A percentile compares a stretch with the other conserved stretches of the same genome.
Conservation (phyloP, 2,888 invertebrate genomes). For the Scaptomyza polygonia region DNA sequence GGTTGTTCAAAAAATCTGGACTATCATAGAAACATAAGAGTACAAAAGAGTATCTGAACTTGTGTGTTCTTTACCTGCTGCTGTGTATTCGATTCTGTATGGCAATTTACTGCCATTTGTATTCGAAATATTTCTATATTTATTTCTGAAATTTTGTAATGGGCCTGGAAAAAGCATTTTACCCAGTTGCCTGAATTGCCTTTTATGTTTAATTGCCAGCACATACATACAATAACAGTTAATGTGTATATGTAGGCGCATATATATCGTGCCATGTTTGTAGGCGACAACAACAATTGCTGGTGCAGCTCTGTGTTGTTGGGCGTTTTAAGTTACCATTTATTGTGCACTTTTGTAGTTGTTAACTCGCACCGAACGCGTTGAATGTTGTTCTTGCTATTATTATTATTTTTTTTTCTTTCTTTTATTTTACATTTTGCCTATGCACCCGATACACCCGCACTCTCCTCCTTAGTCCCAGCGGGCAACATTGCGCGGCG, state of each 20-base stretch:
- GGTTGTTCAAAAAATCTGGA: neutral
- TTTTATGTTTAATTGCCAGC: conserved; percentile 82
- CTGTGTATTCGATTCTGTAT: conserved; percentile 1
- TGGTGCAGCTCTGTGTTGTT: conserved; percentile 29
- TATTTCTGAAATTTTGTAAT: conserved; percentile 9
- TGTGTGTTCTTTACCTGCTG: neutral
- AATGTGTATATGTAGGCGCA: conserved; percentile 29
- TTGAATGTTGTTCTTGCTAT: conserved; percentile 35
- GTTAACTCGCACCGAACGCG: conserved; percentile 48
- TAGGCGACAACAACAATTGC: conserved; percentile 37
- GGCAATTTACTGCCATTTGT: conserved; percentile 39
- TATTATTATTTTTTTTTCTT: neutral
- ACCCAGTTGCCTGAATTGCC: conserved; percentile 43
- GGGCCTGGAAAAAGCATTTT: conserved; percentile 4
- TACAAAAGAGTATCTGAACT: neutral
- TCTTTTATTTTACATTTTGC: conserved; percentile 16
- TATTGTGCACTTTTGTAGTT: conserved; percentile 76
- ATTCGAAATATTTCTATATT: conserved; percentile 8
- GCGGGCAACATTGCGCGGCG: conserved; percentile 47
- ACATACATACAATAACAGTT: conserved; percentile 40
- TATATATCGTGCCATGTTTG: conserved; percentile 13
- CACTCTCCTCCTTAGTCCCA: neutral
- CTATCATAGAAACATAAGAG: neutral
- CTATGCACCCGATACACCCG: conserved; percentile 18
- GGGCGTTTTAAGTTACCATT: conserved; percentile 75